These are phyloP conservation scores for Arvicola amphibius DNA, from an alignment of 2,797 vertebrate genomes.

Conservation along the genomic window DNA sequence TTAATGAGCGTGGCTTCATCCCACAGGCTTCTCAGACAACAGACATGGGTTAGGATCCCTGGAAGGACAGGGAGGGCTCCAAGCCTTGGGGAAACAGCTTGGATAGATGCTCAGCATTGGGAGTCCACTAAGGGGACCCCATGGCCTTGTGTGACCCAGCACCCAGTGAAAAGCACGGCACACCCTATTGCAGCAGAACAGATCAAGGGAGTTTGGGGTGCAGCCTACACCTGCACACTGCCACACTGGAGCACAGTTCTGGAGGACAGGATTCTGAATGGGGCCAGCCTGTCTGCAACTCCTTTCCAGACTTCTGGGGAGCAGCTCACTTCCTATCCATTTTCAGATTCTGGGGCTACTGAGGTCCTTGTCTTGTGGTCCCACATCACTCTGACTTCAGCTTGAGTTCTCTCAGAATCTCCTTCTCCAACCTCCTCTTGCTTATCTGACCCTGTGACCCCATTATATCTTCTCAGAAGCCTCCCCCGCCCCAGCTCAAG, in stretches of 20 bases:
- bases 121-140: not conserved
- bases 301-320: not conserved
- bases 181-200: not conserved
- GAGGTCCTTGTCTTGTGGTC: not conserved
- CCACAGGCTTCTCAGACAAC: not conserved
- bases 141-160: not conserved
- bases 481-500: not conserved
- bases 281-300: not conserved
- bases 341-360: not conserved
- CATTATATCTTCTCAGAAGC: not conserved
- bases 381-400: not conserved
- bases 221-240: not conserved
- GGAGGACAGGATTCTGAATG: not conserved
- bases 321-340: not conserved
- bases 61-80: not conserved
- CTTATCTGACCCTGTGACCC: not conserved
- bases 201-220: not conserved
- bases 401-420: not conserved
- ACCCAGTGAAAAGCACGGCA: no score
- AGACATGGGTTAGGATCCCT: not conserved
- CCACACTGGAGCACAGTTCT: not conserved
- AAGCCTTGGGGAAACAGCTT: not conserved
- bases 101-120: not conserved
- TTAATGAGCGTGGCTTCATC: slow-evolving; percentile 2
- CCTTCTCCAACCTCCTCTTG: not conserved